Conservation (phyloP, 2,797 vertebrate genomes). For the Enoplosus armatus region DNA sequence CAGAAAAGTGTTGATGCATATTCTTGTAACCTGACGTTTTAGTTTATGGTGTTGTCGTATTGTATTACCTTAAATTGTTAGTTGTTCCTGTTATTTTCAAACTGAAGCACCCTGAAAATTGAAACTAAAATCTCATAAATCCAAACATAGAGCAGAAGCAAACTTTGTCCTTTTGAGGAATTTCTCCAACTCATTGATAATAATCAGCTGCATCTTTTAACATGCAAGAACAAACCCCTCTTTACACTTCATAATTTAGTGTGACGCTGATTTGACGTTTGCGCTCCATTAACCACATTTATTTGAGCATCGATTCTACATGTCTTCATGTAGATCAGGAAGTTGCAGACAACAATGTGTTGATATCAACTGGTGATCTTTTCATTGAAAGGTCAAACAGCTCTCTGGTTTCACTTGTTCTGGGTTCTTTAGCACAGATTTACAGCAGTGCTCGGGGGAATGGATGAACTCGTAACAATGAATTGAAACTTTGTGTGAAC, state of each 20-base stretch:
- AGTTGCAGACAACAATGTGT: slow-evolving; percentile 35
- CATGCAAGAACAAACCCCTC: slow-evolving; percentile 35
- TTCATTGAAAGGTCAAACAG: slow-evolving; percentile 55
- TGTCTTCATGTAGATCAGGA: slow-evolving; percentile 26
- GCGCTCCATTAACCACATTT: slow-evolving; percentile 42
- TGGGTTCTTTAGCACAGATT: slow-evolving; percentile 48
- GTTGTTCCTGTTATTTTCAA: not conserved
- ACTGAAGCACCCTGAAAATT: not conserved
- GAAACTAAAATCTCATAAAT: not conserved
- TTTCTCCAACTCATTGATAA: slow-evolving; percentile 6
- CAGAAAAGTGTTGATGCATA: not conserved
- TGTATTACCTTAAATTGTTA: not conserved
- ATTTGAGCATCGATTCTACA: not conserved
- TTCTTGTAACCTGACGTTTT: not conserved
- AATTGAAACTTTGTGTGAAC: slow-evolving; percentile 69
- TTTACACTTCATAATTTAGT: not conserved
- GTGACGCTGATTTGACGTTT: slow-evolving; percentile 40
- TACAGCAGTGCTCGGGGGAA: slow-evolving; percentile 50
- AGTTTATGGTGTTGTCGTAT: not conserved
- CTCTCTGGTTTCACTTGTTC: slow-evolving; percentile 57
- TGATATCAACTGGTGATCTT: slow-evolving; percentile 39
- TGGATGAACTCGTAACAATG: slow-evolving; percentile 61
- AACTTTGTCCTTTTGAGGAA: slow-evolving; percentile 24
- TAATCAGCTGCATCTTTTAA: slow-evolving; percentile 38
- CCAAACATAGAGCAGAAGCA: not conserved